Evolutionary conservation across 2,113 vertebrate genomes (phyloP), one percentile per base, ranked within the genome.

Genomic region (Rhinoderma darwinii): DNA sequence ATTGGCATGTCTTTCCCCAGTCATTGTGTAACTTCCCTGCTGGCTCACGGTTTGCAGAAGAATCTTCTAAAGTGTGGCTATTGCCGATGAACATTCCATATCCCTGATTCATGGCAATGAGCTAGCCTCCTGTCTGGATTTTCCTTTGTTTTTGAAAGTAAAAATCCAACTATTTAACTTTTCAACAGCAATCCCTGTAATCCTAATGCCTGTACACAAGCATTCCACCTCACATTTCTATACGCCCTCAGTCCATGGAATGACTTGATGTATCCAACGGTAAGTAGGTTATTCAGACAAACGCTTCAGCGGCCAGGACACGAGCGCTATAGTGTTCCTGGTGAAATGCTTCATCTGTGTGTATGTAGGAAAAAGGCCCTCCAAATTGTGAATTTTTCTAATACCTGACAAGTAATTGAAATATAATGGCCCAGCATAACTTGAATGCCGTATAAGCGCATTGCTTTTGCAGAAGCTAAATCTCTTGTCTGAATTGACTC

Each of bases 11-110:
- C 18, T 25, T 41, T 22, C 17, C 68, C 68, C 15, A 72, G 37
- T 72, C 37, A 72, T 72, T 41, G 20, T 70, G 66, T 70, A 70
- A 70, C 66, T 70, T 72, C 68, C 32, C 37, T 41, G 39, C 35
- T 72, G 37, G 20, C 68, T 72, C 20, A 10, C 68, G 25, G 18
- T 72, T 10, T 39, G 68, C 20, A 39, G 35, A 72, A 37, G 66
- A 70, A 70, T 70, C 32, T 22, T 37, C 32, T 35, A 2, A 70
- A 72, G 68, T 68, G 63, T 72, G 39, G 25, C 68, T 72, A 72
- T 72, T 72, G 22, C 68, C 20, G 1, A 22, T 22, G 37, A 25
- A 20, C 68, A 72, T 72, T 72, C 68, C 68, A 72, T 22, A 41
- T 39, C 1, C 9, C 20, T 72, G 68, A 72, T 72, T 72, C 68